Percentiles rank a stretch among this genome's conserved stretches.
These are phyloP conservation scores for Enoplolaimus lenunculus DNA, from an alignment of 2,888 invertebrate genomes.

Conservation along the genomic window DNA sequence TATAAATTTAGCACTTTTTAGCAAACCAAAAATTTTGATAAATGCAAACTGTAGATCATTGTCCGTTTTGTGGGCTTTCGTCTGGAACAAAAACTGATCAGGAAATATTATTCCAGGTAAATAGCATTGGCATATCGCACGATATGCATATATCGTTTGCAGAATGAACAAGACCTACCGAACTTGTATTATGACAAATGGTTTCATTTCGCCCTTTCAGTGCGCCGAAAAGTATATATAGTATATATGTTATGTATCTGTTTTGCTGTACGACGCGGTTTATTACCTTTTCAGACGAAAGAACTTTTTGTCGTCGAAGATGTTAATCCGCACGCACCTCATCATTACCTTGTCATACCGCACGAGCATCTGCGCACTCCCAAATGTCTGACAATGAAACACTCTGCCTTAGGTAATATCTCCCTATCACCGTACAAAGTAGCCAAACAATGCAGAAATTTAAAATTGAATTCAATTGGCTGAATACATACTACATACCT, in stretches of 20 bases:
- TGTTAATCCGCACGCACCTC: slow-evolving; percentile 40
- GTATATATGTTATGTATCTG: background rate
- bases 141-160: background rate
- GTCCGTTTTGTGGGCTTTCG: background rate
- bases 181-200: no score
- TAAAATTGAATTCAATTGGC: no score
- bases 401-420: slow-evolving; percentile 36
- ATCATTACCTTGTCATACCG: slow-evolving; percentile 43
- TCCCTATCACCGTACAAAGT: no score
- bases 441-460: no score
- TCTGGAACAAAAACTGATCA: background rate
- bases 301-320: slow-evolving; percentile 40
- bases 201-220: no score
- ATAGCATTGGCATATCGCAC: background rate
- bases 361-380: slow-evolving; percentile 40
- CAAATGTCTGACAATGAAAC: slow-evolving; percentile 35
- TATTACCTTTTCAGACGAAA: slow-evolving; percentile 31
- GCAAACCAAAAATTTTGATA: no score
- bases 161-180: no score
- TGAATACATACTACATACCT: no score
- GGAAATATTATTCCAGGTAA: background rate
- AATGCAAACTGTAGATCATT: background rate
- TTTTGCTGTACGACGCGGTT: background rate
- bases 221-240: no score
- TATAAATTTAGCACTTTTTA: no score